Evolutionary conservation across 1,140 invertebrate species (phyloP), one percentile per base, ranked within the genome.

Genomic region (Ceratina calcarata): DNA sequence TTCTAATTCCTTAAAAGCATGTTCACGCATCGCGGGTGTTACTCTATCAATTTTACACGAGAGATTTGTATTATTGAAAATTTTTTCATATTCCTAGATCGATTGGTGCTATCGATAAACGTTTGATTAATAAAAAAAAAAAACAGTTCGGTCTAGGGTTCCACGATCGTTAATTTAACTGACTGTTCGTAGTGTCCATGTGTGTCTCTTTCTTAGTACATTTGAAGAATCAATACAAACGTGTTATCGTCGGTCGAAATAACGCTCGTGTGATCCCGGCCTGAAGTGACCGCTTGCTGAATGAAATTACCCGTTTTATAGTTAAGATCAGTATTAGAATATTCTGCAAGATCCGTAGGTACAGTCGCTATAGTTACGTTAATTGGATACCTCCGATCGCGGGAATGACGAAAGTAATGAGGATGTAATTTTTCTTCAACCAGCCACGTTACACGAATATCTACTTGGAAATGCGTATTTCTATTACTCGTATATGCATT

Each of bases 21-120:
- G 55, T 64, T 7, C 15, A 22, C 10, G 7, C 13, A 74, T 18
- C 0, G 22, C 10, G 24, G 22, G 7, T 20, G 27, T 70, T 60
- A 13, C 49, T 72, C 45, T 22, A 61, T 7, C 16, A 62, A 53
- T 7, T 6, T 74, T 27, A 22, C 60, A 16, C n/a, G 15, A 12
- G 1, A 20, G 18, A 51, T 65, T 4, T 57, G 20, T 57, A 32
- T 65, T 12, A 6, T 67, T 75, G n/a, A 16, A 58, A 37, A 70
- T 12, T 51, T 60, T n/a, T 32, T 32, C 27, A 32, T 32, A 32
- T 2, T 49, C 7, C 58, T 27, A 20, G 1, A 62, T 61, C 6
- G 12, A 76, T 84, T 84, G 81, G 77, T 84, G 81, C 83, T 80
- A 85, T 70, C 69, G 27, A 32, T 32, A 32, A 32, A 32, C 27